Evolutionary conservation across 2,797 vertebrate species (phyloP).

Genomic region (Nannoperca obscura): DNA sequence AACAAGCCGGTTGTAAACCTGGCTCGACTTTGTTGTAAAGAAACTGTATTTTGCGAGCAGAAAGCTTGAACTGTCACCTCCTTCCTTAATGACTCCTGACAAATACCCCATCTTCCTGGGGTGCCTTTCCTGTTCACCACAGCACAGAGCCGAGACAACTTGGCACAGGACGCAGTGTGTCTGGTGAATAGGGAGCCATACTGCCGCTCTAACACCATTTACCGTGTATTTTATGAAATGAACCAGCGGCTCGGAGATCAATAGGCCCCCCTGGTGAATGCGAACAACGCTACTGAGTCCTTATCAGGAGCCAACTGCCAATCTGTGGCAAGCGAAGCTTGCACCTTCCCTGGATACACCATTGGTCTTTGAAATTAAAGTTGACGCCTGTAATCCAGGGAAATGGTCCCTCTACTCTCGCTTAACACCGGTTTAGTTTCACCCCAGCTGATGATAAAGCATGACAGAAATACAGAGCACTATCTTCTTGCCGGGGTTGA

Average conservation of each 20-base stretch:
- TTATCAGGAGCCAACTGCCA: slow-evolving; percentile 85
- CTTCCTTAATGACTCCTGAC: slow-evolving; percentile 80
- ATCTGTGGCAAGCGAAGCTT: slow-evolving; percentile 84
- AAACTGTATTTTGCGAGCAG: slow-evolving; percentile 52
- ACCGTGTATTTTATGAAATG: slow-evolving; percentile 81
- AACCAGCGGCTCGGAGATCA: slow-evolving; percentile 83
- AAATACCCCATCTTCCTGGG: slow-evolving; percentile 76
- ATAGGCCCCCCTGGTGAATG: slow-evolving; percentile 79
- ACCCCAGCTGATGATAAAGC: slow-evolving; percentile 88
- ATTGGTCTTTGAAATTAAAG: slow-evolving; percentile 92
- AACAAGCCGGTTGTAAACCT: slow-evolving; percentile 29
- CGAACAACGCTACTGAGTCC: slow-evolving; percentile 73
- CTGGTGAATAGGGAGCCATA: slow-evolving; percentile 70
- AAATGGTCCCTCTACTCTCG: slow-evolving; percentile 86
- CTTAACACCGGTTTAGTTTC: slow-evolving; percentile 89
- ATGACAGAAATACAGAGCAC: slow-evolving; percentile 87
- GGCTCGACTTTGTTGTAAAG: slow-evolving; percentile 59
- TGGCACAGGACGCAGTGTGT: slow-evolving; percentile 67
- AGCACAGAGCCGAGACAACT: slow-evolving; percentile 60
- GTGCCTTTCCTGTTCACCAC: slow-evolving; percentile 72
- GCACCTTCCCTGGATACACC: slow-evolving; percentile 87
- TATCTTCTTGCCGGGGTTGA: slow-evolving; percentile 85
- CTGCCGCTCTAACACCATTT: slow-evolving; percentile 67
- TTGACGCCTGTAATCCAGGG: slow-evolving; percentile 88
- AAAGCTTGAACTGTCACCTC: slow-evolving; percentile 79